Evolutionary conservation across 2,888 invertebrate species (phyloP).

Genomic region (Pyrocoelia pectoralis): DNA sequence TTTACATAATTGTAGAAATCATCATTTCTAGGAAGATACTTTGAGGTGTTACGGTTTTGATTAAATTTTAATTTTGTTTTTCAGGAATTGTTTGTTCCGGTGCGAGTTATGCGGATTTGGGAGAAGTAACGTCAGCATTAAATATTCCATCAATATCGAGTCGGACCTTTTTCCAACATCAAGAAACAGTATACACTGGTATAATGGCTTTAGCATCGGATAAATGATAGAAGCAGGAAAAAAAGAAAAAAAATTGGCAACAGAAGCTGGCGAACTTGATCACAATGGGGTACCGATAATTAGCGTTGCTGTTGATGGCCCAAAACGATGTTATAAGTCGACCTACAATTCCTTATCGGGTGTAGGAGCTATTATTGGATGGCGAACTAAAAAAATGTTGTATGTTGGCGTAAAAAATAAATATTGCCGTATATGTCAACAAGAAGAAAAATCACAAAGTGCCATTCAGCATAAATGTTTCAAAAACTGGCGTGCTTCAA

Average conservation of each 20-base stretch:
- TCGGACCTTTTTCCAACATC: not conserved
- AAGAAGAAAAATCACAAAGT: not conserved
- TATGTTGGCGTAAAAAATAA: not conserved
- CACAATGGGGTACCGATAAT: not conserved
- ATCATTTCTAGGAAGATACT: no score
- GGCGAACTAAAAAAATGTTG: not conserved
- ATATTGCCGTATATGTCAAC: not conserved
- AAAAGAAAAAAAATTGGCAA: not conserved
- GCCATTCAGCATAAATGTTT: not conserved
- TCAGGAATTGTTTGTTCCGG: no score
- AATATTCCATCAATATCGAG: constrained; percentile 1
- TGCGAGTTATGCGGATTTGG: not conserved
- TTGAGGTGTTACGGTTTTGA: no score
- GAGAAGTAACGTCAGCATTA: not conserved
- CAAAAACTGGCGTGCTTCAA: not conserved
- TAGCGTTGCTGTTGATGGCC: not conserved
- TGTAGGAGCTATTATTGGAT: not conserved
- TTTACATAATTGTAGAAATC: no score
- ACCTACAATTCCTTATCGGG: not conserved
- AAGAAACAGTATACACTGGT: not conserved
- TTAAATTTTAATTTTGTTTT: no score
- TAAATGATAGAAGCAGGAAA: not conserved
- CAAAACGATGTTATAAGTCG: not conserved
- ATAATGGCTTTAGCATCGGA: not conserved
- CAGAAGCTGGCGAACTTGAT: not conserved